Base-by-base conservation (phyloP, 2,888 invertebrate genomes). In the Idaea biselata region DNA sequence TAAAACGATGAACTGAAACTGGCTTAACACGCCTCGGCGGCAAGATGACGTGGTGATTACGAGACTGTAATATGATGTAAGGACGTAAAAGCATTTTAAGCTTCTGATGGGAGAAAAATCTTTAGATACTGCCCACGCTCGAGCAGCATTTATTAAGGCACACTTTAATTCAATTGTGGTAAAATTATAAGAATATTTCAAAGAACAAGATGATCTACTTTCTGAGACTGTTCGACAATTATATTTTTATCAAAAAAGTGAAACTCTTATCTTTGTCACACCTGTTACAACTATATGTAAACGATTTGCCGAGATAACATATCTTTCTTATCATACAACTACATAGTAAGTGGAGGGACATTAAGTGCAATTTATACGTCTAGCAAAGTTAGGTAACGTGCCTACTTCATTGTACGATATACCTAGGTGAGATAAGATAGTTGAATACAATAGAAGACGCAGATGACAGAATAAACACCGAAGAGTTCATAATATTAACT, bases 61-160 rank as follows among this genome's bases (percentile, higher is more conserved):
- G 75, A 74, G 71, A 68, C 66, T 63, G 73, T 81, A 75, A 75
- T 81, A 79, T 71, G 72, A 70, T 68, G 74, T 83, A 81, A 84
- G 82, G 81, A 78, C 75, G 76, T 80, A 77, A 83, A 82, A 80
- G 73, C 77, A 77, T 81, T 81, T 74, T 79, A 76, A 72, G 77
- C 72, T 76, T 75, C 71, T 63, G 74, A 66, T 68, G 62, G 64
- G 66, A 62, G 66, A 66, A 68, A 66, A 70, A 71, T 69, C 67
- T 61, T 67, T 59, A 58, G 70, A 71, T 70, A 44, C 44, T 44
- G 44, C 44, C 68, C 68, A 61, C 61, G 64, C 70, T 63, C 67
- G 67, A 69, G 73, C 68, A 69, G 64, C 25, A 25, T 25, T 5
- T 25, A 25, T 25, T 5, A 65, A 63, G 61, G 63, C 60, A 65